A percentile compares a stretch with the other conserved stretches of the same genome.
These are phyloP conservation scores for Ptychoptera contaminata DNA, from an alignment of 2,888 invertebrate species.

Conservation along the genomic window DNA sequence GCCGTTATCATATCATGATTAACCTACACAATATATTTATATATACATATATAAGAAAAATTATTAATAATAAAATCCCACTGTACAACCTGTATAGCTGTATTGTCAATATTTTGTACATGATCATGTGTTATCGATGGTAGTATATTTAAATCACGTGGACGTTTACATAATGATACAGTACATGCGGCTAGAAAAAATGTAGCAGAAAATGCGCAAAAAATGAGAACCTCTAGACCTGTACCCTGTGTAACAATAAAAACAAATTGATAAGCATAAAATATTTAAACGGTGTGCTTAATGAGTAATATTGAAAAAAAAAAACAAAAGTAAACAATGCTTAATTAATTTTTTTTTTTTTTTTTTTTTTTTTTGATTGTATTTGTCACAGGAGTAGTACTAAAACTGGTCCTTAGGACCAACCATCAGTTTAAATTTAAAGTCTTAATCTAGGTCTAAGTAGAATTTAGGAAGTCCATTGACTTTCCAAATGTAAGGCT, in stretches of 20 bases:
- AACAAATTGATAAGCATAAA: conserved; percentile 5
- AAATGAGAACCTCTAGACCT: conserved; percentile 43
- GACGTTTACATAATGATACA: conserved; percentile 41
- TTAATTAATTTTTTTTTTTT: not conserved
- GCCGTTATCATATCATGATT: no score
- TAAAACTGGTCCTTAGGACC: no score
- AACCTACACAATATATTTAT: no score
- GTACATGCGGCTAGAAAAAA: conserved; percentile 47
- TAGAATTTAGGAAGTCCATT: no score
- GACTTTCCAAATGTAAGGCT: no score
- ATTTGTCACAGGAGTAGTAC: no score
- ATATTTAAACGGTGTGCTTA: not conserved
- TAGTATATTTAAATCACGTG: conserved; percentile 22
- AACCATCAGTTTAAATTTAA: no score
- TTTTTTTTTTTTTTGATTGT: no score
- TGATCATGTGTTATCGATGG: not conserved
- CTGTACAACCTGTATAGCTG: not conserved
- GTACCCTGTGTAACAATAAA: conserved; percentile 23
- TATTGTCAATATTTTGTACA: not conserved
- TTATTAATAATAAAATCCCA: no score
- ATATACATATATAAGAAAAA: no score
- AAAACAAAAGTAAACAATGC: not conserved
- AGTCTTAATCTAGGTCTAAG: no score
- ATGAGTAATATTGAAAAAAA: not conserved
- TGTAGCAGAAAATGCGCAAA: conserved; percentile 45